Evolutionary conservation across 2,113 vertebrate genomes (phyloP).

Genomic region (Gallinago media): DNA sequence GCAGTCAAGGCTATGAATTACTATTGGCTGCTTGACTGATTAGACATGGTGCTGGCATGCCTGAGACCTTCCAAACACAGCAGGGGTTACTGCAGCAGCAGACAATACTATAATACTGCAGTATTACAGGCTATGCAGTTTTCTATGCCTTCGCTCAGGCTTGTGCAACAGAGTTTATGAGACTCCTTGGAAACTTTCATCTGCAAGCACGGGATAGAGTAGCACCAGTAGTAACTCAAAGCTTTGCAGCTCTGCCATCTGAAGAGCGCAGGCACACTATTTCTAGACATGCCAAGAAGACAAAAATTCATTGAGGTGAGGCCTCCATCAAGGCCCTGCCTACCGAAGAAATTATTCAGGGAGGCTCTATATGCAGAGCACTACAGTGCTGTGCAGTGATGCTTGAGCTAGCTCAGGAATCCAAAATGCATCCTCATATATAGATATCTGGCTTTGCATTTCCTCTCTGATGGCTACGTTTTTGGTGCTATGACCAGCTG

Average conservation of each 20-base stretch:
- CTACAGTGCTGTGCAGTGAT: not conserved
- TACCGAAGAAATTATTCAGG: not conserved
- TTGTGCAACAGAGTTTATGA: not conserved
- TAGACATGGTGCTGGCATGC: conserved; percentile 26
- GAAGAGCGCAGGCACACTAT: not conserved
- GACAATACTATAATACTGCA: not conserved
- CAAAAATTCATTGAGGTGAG: not conserved
- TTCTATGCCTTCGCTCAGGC: not conserved
- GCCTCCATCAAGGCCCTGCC: not conserved
- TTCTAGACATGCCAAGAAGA: not conserved
- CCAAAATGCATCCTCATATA: not conserved
- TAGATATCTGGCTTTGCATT: not conserved
- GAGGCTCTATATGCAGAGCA: not conserved
- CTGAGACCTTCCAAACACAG: conserved; percentile 38
- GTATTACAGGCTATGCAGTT: not conserved
- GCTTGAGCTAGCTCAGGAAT: not conserved
- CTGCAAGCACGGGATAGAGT: not conserved
- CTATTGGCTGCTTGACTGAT: conserved; percentile 4
- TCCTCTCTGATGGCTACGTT: not conserved
- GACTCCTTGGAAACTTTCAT: not conserved
- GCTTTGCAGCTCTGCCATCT: not conserved
- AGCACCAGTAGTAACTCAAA: conserved; percentile 3
- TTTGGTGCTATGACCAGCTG: not conserved
- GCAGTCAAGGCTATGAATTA: conserved; percentile 13
- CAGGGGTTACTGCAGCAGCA: conserved; percentile 8